Base-by-base conservation (phyloP, 2,797 vertebrate genomes). In the Pipistrellus nathusii region DNA sequence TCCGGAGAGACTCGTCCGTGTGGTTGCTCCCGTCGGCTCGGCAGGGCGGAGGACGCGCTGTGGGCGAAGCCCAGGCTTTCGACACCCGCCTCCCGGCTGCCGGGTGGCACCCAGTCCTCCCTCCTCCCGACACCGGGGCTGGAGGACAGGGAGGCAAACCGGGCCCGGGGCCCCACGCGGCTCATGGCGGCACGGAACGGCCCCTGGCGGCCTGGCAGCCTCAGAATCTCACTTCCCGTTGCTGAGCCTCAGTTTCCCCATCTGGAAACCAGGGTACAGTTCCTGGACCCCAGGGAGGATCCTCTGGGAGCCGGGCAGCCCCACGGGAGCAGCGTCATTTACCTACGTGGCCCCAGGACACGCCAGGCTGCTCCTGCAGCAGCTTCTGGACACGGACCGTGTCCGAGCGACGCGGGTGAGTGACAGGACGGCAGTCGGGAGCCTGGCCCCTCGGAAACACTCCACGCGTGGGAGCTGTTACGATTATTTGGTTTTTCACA, bases 381-480 rank as follows among this genome's bases (percentile, higher is more conserved):
- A 6, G 35, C 88, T 23, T 3, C 3, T 32, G 20, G 30, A 5
- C 3, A 1, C 21, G 38, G 75, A 59, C n/a, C 2, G 9, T 3
- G n/a, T 46, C 72, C 59, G 6, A 30, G 46, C 25, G 27, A 6
- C 7, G 5, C 9, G 5, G 30, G 20, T 7, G 3, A 17, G 8
- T 2, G 53, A 25, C 20, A n/a, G 18, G 44, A n/a, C n/a, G n/a
- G n/a, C n/a, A 10, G 0, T 1, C 1, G 0, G 20, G 62, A 51
- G 71, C 21, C 27, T 4, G n/a, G 35, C 30, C 3, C 71, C 18
- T 12, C 2, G 11, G 1, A 27, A 30, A 51, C n/a, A 8, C 5
- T 20, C 14, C 12, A 0, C 5, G 7, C 5, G 3, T 0, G 9
- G 38, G 13, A 27, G 53, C 38, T 12, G 11, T 5, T 32, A 4